Base-by-base conservation (phyloP, 2,113 vertebrate species). In the Oncorhynchus keta region DNA sequence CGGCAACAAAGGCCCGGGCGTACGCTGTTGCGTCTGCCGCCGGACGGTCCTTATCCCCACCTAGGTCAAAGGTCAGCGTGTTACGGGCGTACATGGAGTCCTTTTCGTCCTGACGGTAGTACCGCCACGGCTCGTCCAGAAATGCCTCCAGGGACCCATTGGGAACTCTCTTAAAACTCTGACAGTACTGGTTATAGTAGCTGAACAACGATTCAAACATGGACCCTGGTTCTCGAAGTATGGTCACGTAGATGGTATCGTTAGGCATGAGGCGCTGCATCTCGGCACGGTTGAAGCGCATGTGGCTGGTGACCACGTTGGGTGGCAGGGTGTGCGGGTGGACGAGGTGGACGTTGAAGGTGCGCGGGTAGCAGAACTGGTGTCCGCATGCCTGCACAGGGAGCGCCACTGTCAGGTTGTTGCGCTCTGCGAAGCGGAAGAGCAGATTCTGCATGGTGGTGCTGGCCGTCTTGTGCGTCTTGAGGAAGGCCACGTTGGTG, bases 181-280 rank as follows among this genome's bases (percentile, higher is more conserved):
- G 91, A 74, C 95, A 95, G 87, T 95, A 88, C 80, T 94, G 94
- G 85, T 92, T 94, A 86, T 93, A 97, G 88, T 97, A 97, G 69
- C 90, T 94, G 83, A 97, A 97, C 69, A 95, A 91, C 0, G 96
- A 97, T 76, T 97, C 96, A 49, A 96, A 97, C 95, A 96, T 96
- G 78, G 93, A 90, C 1, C 92, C 88, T 0, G 95, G 96, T 80
- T 97, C 95, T 0, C 96, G 90, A 80, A 96, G 79, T 83, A 96
- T 96, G 45, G 96, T 96, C 76, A 96, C 66, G 16, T 96, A 96
- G 12, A 94, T n/a, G 0, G 95, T 95, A 83, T 91, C 86, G 0
- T 93, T 92, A 16, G 95, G 95, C 94, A 96, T 95, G 69, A 96
- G 86, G 57, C 88, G 92, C 8, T 68, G 82, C 13, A 96, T 79